A percentile compares a stretch with the other conserved stretches of the same genome.
These are phyloP conservation scores for Bombus vancouverensis DNA, from an alignment of 1,140 invertebrate genomes.

Conservation along the genomic window DNA sequence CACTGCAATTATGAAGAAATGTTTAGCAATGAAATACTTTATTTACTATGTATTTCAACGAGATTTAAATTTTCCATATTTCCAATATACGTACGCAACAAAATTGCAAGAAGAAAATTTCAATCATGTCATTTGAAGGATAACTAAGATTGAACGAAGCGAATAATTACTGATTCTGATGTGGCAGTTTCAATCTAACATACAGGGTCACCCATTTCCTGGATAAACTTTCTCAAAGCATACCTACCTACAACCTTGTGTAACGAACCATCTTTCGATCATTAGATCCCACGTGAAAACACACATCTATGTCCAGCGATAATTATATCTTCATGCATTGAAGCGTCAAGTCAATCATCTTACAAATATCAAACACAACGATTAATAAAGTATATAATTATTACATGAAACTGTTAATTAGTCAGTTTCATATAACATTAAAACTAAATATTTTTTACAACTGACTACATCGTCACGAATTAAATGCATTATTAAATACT, in stretches of 20 bases:
- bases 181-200: constrained; percentile 1
- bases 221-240: not conserved
- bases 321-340: not conserved
- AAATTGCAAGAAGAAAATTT: not conserved
- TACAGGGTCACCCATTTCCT: constrained; percentile 24
- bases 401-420: too few species aligned
- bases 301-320: not conserved
- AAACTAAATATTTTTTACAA: too few species aligned
- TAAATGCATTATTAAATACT: too few species aligned
- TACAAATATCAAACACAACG: not conserved
- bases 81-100: not conserved
- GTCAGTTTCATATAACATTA: too few species aligned
- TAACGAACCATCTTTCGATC: not conserved
- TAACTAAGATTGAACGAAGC: not conserved
- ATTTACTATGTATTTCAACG: not conserved
- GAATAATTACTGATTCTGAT: not conserved
- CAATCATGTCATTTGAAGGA: not conserved
- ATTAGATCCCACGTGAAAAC: not conserved
- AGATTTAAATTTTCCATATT: not conserved
- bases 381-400: too few species aligned
- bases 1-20: not conserved
- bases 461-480: too few species aligned
- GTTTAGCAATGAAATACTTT: too few species aligned
- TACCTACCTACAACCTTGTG: not conserved
- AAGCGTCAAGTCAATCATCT: not conserved